phyloP scores from a whole-genome alignment of 2,888 invertebrate genomes.

The Hedychridium roseum region DNA sequence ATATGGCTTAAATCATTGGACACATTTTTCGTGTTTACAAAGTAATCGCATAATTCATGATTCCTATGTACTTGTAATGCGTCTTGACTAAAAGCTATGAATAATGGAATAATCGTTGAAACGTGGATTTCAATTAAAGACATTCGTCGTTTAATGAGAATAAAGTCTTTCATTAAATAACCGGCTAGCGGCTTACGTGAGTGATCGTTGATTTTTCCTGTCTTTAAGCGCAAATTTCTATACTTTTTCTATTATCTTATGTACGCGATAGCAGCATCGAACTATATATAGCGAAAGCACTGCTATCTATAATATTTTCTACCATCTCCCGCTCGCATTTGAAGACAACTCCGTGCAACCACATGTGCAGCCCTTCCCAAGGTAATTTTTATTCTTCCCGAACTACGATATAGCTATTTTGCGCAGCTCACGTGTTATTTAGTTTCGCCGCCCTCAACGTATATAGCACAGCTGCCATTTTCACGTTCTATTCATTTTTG shows the following conservation, averaged over 20 bases:
- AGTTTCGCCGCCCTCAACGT: background rate
- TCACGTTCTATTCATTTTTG: too few relatives aligned
- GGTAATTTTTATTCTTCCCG: conserved; percentile 29
- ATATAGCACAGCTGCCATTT: too few relatives aligned
- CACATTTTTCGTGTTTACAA: too few relatives aligned
- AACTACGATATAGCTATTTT: conserved; percentile 23
- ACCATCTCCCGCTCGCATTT: conserved; percentile 26
- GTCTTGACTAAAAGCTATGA: too few relatives aligned
- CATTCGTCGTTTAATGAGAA: too few relatives aligned
- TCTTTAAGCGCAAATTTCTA: conserved; percentile 25
- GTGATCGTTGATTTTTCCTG: conserved; percentile 1
- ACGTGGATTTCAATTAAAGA: too few relatives aligned
- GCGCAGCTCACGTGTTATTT: conserved; percentile 24
- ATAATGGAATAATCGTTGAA: too few relatives aligned
- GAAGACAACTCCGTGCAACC: conserved; percentile 24
- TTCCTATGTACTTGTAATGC: too few relatives aligned
- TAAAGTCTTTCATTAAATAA: too few relatives aligned
- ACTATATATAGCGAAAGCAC: conserved; percentile 25
- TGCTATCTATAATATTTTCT: conserved; percentile 30
- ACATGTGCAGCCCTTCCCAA: conserved; percentile 40
- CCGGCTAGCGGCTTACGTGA: too few relatives aligned
- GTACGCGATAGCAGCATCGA: conserved; percentile 19
- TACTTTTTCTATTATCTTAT: conserved; percentile 36
- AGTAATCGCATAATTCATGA: too few relatives aligned
- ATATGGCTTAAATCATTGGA: too few relatives aligned